Conservation (phyloP, 1,140 invertebrate species). For the Sycophila sp. region DNA sequence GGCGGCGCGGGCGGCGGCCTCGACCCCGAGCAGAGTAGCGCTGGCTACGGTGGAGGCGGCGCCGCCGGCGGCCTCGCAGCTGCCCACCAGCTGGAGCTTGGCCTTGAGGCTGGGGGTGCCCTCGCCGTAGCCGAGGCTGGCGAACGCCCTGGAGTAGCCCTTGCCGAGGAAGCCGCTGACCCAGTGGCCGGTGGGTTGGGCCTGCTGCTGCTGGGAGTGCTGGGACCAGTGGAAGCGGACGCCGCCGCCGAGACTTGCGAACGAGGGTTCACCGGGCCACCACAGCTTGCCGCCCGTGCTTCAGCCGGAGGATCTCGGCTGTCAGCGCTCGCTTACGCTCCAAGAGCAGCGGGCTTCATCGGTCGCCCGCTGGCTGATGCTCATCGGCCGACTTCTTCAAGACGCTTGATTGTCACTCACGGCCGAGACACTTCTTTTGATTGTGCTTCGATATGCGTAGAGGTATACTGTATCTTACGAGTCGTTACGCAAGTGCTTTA, state of each 20-base stretch:
- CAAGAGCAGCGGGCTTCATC: no score
- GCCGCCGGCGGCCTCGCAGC: conserved; percentile 37
- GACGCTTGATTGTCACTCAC: conserved; percentile 36
- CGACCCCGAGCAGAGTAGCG: conserved; percentile 41
- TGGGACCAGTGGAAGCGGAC: conserved; percentile 44
- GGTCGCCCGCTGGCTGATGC: no score
- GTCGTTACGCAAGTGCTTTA: no score
- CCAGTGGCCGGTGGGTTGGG: neutral
- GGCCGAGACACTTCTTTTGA: conserved; percentile 19
- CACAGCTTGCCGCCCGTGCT: conserved; percentile 54
- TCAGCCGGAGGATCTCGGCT: no score
- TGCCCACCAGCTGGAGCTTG: conserved; percentile 23
- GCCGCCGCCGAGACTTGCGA: conserved; percentile 42
- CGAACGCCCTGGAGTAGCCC: neutral
- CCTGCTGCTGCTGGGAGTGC: neutral
- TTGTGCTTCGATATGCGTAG: conserved; percentile 6
- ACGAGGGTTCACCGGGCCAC: conserved; percentile 49
- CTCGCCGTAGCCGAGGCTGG: neutral
- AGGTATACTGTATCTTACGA: neutral
- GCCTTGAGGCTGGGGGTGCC: neutral
- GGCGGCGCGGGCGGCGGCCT: conserved; percentile 41
- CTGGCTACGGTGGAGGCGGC: conserved; percentile 39
- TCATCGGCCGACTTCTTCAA: no score
- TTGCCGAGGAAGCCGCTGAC: no score
- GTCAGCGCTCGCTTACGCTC: no score